phyloP scores from a whole-genome alignment of 2,797 vertebrate species.

The Peromyscus melanophrys region DNA sequence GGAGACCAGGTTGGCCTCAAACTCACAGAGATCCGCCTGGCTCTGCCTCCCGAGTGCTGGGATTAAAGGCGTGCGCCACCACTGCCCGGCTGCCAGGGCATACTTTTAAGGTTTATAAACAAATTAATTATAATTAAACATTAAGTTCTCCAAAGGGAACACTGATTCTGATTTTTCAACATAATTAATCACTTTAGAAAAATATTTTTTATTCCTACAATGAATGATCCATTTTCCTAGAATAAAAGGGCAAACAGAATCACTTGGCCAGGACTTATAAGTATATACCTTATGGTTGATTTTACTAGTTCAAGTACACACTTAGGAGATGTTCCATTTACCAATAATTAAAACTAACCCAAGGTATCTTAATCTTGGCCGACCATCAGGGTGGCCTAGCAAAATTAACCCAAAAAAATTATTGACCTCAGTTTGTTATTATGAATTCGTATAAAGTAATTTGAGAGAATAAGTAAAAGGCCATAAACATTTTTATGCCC shows the following conservation, averaged over 20 bases:
- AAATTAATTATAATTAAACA: conserved; percentile 40
- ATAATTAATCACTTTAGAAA: conserved; percentile 18
- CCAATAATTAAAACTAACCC: conserved; percentile 8
- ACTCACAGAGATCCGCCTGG: too few species aligned
- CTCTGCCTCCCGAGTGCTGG: too few species aligned
- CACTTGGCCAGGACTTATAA: neutral
- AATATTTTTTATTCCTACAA: conserved; percentile 1
- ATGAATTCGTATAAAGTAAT: conserved; percentile 1
- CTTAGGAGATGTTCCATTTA: neutral
- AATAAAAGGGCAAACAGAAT: conserved; percentile 28
- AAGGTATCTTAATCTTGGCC: neutral
- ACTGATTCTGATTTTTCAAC: conserved; percentile 1
- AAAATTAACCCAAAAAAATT: neutral
- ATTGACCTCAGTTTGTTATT: neutral
- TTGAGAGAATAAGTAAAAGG: neutral
- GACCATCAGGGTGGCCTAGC: neutral
- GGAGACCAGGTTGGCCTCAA: too few species aligned
- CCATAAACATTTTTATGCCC: neutral
- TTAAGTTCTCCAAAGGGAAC: neutral
- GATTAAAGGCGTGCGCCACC: too few species aligned
- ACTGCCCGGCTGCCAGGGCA: neutral
- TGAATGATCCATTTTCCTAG: neutral
- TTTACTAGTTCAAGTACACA: conserved; percentile 19
- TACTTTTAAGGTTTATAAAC: neutral
- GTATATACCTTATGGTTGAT: neutral